A percentile compares a stretch with the other conserved stretches of the same genome.
phyloP scores from a whole-genome alignment of 2,888 invertebrate genomes.

The Pristionchus exspectatus region DNA sequence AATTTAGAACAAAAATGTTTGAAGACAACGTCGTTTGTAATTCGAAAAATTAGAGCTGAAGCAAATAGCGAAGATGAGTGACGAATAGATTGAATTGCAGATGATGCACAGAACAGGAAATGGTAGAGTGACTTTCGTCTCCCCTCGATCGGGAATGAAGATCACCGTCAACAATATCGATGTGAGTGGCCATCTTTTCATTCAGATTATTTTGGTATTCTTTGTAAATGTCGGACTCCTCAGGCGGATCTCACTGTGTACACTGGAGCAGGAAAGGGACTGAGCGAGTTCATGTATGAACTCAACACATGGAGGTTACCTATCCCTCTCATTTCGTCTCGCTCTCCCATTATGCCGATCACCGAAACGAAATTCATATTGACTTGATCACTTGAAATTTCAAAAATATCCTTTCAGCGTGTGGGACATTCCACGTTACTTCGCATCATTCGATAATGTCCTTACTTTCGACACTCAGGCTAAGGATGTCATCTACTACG shows the following conservation, averaged over 20 bases:
- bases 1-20: too few species aligned
- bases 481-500: conserved; percentile 17
- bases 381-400: too few species aligned
- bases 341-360: too few species aligned
- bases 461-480: conserved; percentile 10
- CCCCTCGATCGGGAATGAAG: conserved; percentile 1
- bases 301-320: conserved; percentile 8
- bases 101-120: background rate
- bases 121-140: background rate
- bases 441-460: conserved; percentile 18
- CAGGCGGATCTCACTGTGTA: conserved; percentile 23
- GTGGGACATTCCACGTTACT: conserved; percentile 1
- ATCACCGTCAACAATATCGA: conserved; percentile 35
- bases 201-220: background rate
- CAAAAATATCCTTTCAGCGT: background rate
- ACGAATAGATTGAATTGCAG: background rate
- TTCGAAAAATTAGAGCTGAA: background rate
- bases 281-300: conserved; percentile 4
- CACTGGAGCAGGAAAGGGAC: conserved; percentile 26
- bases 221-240: background rate
- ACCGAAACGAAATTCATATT: too few species aligned
- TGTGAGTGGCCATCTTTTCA: background rate
- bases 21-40: too few species aligned
- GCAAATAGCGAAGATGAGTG: too few species aligned
- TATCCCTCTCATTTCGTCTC: background rate